These are phyloP conservation scores for Wiebesia pumilae DNA, from an alignment of 1,140 invertebrate species.

Conservation along the genomic window DNA sequence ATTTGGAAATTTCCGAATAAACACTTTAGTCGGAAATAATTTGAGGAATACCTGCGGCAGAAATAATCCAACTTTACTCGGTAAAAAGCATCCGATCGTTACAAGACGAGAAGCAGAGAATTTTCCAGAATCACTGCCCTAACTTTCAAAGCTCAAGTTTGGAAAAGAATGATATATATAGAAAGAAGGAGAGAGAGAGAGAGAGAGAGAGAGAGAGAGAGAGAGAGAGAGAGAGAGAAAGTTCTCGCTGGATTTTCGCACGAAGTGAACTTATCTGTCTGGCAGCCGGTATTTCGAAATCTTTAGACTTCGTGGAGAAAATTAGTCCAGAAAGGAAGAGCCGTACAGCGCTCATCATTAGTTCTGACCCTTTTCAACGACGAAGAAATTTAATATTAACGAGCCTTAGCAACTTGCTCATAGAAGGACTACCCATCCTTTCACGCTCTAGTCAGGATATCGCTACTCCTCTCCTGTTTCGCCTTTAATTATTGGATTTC, in stretches of 20 bases:
- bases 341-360: constrained; percentile 15
- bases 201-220: not conserved
- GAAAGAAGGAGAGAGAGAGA: not conserved
- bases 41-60: not conserved
- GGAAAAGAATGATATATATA: not conserved
- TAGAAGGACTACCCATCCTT: not conserved
- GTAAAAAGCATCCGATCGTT: constrained; percentile 19
- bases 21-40: not conserved
- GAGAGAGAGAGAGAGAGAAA: not conserved
- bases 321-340: constrained; percentile 22
- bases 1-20: constrained; percentile 5
- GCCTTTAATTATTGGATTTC: constrained; percentile 48
- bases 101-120: constrained; percentile 5
- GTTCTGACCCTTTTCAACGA: constrained; percentile 32
- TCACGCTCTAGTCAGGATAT: not conserved
- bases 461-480: not conserved
- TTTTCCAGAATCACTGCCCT: not conserved
- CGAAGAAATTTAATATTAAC: constrained; percentile 52
- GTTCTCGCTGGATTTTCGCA: constrained; percentile 1
- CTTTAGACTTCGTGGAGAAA: constrained; percentile 31
- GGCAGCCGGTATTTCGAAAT: not conserved
- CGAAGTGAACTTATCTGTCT: not conserved
- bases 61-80: not conserved
- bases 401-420: constrained; percentile 15
- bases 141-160: no score